Percentiles rank a stretch among this genome's conserved stretches.
Evolutionary conservation across 2,797 vertebrate species (phyloP).

Genomic region (Intellagama lesueurii): DNA sequence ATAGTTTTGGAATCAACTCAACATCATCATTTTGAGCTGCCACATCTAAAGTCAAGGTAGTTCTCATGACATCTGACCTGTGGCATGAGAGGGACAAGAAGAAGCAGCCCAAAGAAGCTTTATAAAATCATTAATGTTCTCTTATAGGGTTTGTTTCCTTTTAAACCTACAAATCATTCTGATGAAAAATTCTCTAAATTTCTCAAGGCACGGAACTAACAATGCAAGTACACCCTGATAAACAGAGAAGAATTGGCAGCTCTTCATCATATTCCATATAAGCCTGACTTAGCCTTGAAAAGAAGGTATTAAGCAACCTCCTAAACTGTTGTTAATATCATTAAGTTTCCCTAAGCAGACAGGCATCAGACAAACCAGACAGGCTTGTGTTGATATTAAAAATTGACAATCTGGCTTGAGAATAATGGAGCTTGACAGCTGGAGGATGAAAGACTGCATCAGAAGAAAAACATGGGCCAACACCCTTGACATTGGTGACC

Average conservation of each 20-base stretch:
- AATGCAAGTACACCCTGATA: not conserved
- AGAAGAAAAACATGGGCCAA: conserved; percentile 74
- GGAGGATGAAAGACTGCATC: conserved; percentile 73
- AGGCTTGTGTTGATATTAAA: conserved; percentile 70
- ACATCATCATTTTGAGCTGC: too few species aligned
- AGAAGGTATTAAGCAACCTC: not conserved
- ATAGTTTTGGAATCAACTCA: too few species aligned
- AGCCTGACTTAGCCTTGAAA: not conserved
- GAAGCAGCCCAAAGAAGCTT: not conserved
- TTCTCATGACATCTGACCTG: too few species aligned
- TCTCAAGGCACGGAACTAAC: not conserved
- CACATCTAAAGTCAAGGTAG: too few species aligned
- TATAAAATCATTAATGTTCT: not conserved
- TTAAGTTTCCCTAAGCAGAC: not conserved
- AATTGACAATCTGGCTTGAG: conserved; percentile 68
- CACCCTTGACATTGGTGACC: conserved; percentile 73
- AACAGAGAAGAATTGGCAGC: too few species aligned
- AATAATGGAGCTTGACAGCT: conserved; percentile 76
- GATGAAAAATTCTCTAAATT: not conserved
- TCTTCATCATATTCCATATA: not conserved
- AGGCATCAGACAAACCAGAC: conserved; percentile 30
- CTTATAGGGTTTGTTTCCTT: not conserved
- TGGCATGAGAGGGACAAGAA: too few species aligned
- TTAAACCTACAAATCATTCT: not conserved
- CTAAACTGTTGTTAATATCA: not conserved